Percentiles rank a stretch among this genome's conserved stretches.
These are phyloP conservation scores for Theocolax elegans DNA, from an alignment of 1,140 invertebrate genomes.

Conservation along the genomic window DNA sequence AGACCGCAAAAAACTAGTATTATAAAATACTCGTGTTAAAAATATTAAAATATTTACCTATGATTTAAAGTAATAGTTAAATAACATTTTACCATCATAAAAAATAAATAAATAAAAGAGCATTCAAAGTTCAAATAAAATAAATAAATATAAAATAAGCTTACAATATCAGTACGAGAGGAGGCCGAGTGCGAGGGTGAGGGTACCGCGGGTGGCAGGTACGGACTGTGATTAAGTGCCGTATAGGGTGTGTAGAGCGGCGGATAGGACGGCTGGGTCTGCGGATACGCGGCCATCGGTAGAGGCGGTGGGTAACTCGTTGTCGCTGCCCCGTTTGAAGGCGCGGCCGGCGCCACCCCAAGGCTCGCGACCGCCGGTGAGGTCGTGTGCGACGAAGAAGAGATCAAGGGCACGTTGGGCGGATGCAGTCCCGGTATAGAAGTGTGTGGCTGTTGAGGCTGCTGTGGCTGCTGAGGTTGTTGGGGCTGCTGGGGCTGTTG, in stretches of 20 bases:
- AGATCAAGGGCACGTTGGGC: conserved; percentile 69
- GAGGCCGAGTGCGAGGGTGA: conserved; percentile 74
- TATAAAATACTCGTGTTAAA: too few species aligned
- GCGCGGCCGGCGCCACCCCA: conserved; percentile 67
- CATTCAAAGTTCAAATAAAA: too few species aligned
- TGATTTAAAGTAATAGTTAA: too few species aligned
- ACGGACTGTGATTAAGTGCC: conserved; percentile 74
- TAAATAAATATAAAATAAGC: conserved; percentile 31
- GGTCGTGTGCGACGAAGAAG: conserved; percentile 66
- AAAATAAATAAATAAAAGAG: too few species aligned
- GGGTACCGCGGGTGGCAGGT: conserved; percentile 70
- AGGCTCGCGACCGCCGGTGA: conserved; percentile 71
- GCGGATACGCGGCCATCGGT: conserved; percentile 70
- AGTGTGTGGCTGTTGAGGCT: conserved; percentile 53
- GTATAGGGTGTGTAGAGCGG: conserved; percentile 81
- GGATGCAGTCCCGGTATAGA: conserved; percentile 69
- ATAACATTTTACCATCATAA: too few species aligned
- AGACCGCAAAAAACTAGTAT: too few species aligned
- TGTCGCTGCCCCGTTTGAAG: conserved; percentile 68
- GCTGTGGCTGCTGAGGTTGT: conserved; percentile 56
- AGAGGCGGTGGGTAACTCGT: conserved; percentile 64
- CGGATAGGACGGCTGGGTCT: conserved; percentile 74
- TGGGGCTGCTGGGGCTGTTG: conserved; percentile 50
- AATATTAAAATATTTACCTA: too few species aligned
- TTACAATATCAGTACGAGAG: conserved; percentile 72